A percentile compares a stretch with the other conserved stretches of the same genome.
phyloP scores from a whole-genome alignment of 2,797 vertebrate species.

The Leptoclinus maculatus region DNA sequence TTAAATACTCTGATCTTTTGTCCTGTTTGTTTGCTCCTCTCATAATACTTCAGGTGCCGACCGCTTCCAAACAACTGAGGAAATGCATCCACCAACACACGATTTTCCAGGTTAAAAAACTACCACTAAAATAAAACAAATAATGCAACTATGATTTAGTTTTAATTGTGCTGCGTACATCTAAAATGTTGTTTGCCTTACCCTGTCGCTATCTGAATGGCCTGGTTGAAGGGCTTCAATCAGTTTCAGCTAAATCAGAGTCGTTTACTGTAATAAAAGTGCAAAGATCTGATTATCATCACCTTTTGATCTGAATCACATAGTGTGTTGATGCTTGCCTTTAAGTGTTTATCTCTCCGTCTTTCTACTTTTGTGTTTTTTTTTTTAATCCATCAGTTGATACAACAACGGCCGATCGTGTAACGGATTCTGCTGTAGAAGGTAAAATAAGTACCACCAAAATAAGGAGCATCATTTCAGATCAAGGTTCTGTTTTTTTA shows the following conservation, averaged over 20 bases:
- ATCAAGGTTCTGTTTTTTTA: no score
- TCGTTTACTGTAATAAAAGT: neutral
- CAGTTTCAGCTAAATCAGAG: neutral
- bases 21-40: conserved; percentile 6
- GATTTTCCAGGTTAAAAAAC: neutral
- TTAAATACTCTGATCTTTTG: neutral
- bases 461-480: neutral
- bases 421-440: neutral
- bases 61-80: neutral
- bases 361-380: neutral
- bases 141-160: neutral
- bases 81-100: neutral
- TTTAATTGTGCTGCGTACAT: neutral
- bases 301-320: neutral
- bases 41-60: conserved; percentile 10
- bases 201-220: neutral
- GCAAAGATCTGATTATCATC: neutral
- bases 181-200: neutral
- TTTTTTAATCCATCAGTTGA: neutral
- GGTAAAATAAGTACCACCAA: neutral
- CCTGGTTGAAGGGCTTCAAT: neutral
- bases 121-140: neutral
- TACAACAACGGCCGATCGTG: neutral
- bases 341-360: neutral
- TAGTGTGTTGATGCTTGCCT: neutral